These are phyloP conservation scores for Pocillopora verrucosa DNA, from an alignment of 64 coral and sea anemone species.

Conservation along the genomic window DNA sequence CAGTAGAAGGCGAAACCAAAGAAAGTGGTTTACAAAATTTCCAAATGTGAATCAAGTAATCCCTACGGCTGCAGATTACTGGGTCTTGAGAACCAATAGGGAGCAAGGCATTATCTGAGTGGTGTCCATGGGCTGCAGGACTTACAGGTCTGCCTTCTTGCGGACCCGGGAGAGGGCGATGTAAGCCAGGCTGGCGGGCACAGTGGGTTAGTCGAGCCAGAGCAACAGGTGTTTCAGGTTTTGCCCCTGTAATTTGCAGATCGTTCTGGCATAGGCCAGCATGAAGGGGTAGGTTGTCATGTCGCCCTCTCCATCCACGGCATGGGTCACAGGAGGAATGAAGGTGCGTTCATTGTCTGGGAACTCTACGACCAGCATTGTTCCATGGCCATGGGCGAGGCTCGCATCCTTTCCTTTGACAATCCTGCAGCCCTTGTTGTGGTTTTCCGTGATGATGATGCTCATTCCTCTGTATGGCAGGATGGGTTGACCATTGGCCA, in stretches of 20 bases:
- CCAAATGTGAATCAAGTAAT: too few relatives aligned
- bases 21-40: too few relatives aligned
- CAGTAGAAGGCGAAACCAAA: too few relatives aligned
- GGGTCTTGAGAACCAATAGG: not conserved
- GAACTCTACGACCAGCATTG: not conserved
- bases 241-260: constrained; percentile 36
- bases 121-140: not conserved
- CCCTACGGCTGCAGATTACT: not conserved
- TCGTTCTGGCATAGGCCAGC: not conserved
- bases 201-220: not conserved
- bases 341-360: not conserved
- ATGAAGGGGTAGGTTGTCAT: not conserved
- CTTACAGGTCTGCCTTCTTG: not conserved
- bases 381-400: not conserved
- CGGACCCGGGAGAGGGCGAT: too few relatives aligned
- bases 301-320: not conserved
- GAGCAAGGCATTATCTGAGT: too few relatives aligned
- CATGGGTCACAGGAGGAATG: not conserved
- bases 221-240: constrained; percentile 11
- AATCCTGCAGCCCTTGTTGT: not conserved
- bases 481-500: not conserved
- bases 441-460: constrained; percentile 20
- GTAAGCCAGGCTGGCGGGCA: not conserved
- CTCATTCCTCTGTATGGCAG: not conserved
- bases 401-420: not conserved